phyloP scores from a whole-genome alignment of 2,113 vertebrate species.

The Cephalophus harveyi region DNA sequence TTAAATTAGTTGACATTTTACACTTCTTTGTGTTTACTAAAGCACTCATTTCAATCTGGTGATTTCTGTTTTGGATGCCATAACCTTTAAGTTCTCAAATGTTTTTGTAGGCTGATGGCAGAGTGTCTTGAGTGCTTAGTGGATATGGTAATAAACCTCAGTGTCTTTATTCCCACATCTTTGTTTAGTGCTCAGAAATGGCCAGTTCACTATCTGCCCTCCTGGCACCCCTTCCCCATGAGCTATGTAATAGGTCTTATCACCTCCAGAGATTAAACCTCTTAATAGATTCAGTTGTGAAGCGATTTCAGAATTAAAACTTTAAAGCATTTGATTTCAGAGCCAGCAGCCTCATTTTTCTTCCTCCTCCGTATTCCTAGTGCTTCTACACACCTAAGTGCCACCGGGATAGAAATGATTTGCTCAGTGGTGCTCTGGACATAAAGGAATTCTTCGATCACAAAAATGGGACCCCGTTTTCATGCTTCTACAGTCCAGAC shows the following conservation, averaged over 20 bases:
- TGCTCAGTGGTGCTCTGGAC: conserved; percentile 74
- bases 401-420: conserved; percentile 73
- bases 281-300: not conserved
- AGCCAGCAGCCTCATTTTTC: not conserved
- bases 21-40: not conserved
- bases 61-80: not conserved
- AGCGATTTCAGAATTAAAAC: not conserved
- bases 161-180: not conserved
- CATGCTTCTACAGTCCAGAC: conserved; percentile 74
- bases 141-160: not conserved
- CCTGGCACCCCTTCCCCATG: no score
- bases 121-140: not conserved
- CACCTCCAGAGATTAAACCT: not conserved
- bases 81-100: not conserved
- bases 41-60: not conserved
- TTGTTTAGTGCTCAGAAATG: not conserved
- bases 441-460: conserved; percentile 77
- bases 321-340: not conserved
- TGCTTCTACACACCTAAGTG: conserved; percentile 89
- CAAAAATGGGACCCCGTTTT: conserved; percentile 57
- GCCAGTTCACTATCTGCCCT: not conserved
- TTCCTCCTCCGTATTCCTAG: conserved; percentile 64
- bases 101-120: not conserved
- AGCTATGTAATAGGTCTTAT: not conserved
- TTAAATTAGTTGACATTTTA: not conserved